A percentile compares a stretch with the other conserved stretches of the same genome.
phyloP scores from a whole-genome alignment of 2,888 invertebrate genomes.

The Heterodera filipjevi region DNA sequence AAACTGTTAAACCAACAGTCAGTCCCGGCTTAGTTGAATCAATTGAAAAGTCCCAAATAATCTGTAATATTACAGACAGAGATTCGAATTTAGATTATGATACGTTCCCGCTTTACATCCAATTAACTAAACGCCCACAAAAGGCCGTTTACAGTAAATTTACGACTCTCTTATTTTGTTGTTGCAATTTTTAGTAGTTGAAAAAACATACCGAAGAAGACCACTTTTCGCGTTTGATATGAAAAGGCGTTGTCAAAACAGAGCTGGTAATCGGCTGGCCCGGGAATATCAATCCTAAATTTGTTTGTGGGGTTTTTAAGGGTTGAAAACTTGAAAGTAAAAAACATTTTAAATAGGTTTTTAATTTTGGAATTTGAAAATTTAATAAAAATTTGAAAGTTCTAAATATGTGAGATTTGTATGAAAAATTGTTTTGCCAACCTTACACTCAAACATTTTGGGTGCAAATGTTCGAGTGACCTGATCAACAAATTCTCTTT shows the following conservation, averaged over 20 bases:
- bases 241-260: constrained; percentile 88
- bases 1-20: constrained; percentile 65
- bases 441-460: constrained; percentile 19
- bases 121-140: too few relatives aligned
- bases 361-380: neutral
- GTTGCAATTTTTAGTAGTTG: neutral
- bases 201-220: constrained; percentile 40
- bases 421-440: neutral
- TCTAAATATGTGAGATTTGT: neutral
- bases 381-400: too few relatives aligned
- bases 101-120: too few relatives aligned
- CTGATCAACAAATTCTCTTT: constrained; percentile 4
- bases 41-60: too few relatives aligned
- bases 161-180: too few relatives aligned
- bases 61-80: too few relatives aligned
- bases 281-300: constrained; percentile 52
- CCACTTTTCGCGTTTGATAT: constrained; percentile 77
- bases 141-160: too few relatives aligned
- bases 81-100: too few relatives aligned
- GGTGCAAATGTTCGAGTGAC: neutral
- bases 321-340: too few relatives aligned
- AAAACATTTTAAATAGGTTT: too few relatives aligned
- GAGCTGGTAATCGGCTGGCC: constrained; percentile 78
- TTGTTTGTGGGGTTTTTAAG: too few relatives aligned
- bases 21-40: too few relatives aligned